Evolutionary conservation across 2,888 invertebrate genomes (phyloP).

Genomic region (Spilosoma lubricipeda): DNA sequence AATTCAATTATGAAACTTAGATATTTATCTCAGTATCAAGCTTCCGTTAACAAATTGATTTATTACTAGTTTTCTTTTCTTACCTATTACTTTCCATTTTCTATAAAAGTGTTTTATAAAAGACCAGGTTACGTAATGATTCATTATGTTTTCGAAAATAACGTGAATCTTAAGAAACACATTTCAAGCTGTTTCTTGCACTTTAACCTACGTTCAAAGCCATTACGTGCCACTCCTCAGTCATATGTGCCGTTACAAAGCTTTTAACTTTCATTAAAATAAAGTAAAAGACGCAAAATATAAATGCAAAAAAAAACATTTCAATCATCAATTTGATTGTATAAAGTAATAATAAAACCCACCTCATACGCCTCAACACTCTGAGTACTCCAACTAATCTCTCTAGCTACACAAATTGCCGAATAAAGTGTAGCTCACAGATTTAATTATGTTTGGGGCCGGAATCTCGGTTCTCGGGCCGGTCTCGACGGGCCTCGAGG

Average conservation of each 20-base stretch:
- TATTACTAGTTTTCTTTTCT: too few relatives aligned
- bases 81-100: too few relatives aligned
- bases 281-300: not conserved
- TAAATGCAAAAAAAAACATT: not conserved
- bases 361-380: not conserved
- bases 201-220: not conserved
- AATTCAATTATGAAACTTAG: not conserved
- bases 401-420: conserved; percentile 4
- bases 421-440: conserved; percentile 20
- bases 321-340: not conserved
- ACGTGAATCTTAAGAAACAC: not conserved
- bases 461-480: not conserved
- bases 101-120: too few relatives aligned
- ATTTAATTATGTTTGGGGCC: conserved; percentile 20
- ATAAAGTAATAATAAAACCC: not conserved
- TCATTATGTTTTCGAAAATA: not conserved
- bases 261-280: not conserved
- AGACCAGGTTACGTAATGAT: not conserved
- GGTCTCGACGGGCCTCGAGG: conserved; percentile 1
- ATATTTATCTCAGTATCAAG: too few relatives aligned
- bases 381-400: conserved; percentile 12
- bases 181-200: not conserved
- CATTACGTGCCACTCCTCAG: not conserved
- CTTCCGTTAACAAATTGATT: too few relatives aligned
- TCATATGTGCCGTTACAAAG: not conserved